A percentile compares a stretch with the other conserved stretches of the same genome.
Conservation (phyloP, 2,797 vertebrate genomes). For the Miichthys miiuy region DNA sequence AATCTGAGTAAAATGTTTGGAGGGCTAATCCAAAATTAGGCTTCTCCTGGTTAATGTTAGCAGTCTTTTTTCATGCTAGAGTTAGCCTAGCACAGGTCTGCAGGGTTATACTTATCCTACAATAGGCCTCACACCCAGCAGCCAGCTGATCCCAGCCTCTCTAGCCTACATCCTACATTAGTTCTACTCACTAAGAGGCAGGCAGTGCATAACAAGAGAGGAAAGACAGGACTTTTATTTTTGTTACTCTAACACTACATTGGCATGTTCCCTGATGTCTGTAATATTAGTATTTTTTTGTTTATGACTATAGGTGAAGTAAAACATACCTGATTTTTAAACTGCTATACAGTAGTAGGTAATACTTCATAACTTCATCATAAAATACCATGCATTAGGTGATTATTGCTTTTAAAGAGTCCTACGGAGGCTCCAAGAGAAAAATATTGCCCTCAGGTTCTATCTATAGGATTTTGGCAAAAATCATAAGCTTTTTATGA, state of each 20-base stretch:
- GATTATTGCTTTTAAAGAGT: conserved; percentile 97
- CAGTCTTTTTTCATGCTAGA: conserved; percentile 34
- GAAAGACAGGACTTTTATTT: conserved; percentile 85
- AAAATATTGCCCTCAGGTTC: conserved; percentile 91
- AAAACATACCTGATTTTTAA: conserved; percentile 92
- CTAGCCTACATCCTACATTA: conserved; percentile 87
- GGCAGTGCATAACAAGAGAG: conserved; percentile 92
- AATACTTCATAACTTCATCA: conserved; percentile 89
- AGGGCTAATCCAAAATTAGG: conserved; percentile 28
- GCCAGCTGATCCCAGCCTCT: conserved; percentile 82
- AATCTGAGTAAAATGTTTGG: conserved; percentile 20
- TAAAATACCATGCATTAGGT: conserved; percentile 94
- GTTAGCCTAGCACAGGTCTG: conserved; percentile 28
- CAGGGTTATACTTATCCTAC: conserved; percentile 59
- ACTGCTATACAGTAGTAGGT: conserved; percentile 91
- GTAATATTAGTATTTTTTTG: conserved; percentile 85
- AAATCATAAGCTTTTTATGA: conserved; percentile 89
- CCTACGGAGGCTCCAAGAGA: conserved; percentile 90
- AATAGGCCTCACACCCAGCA: conserved; percentile 77
- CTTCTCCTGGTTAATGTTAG: conserved; percentile 28
- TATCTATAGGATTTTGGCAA: conserved; percentile 90
- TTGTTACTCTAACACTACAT: conserved; percentile 89
- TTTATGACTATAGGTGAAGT: conserved; percentile 91
- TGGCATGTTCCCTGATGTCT: conserved; percentile 94
- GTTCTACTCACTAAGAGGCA: conserved; percentile 90